Percentiles rank a stretch among this genome's conserved stretches.
Conservation (phyloP, 2,113 vertebrate species). For the Psilopsiagon aurifrons region DNA sequence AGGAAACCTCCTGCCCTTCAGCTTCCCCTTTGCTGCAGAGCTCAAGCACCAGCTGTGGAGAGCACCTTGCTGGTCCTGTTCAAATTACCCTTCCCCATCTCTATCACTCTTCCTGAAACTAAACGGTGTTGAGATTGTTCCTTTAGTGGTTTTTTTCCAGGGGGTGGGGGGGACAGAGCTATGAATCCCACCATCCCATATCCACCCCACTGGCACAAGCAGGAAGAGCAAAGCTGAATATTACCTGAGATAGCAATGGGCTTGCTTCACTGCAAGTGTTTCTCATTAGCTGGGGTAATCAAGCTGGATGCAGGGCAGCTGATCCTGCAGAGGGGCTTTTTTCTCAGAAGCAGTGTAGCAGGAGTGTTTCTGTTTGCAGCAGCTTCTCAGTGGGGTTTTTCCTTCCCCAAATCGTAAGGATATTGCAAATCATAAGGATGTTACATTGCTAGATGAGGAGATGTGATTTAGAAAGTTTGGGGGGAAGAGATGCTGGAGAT, state of each 20-base stretch:
- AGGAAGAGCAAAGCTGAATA: background rate
- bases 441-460: fast-evolving
- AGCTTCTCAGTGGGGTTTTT: background rate
- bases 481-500: background rate
- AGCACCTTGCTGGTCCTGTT: background rate
- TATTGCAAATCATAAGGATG: fast-evolving
- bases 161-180: no score
- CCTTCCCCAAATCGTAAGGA: fast-evolving
- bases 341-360: fast-evolving
- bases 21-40: background rate
- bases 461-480: fast-evolving
- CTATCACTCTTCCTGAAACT: background rate
- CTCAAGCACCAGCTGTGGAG: background rate
- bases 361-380: fast-evolving
- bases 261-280: background rate
- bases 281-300: background rate
- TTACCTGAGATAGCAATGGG: fast-evolving
- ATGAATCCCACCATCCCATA: fast-evolving
- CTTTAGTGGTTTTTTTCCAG: fast-evolving
- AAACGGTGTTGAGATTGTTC: background rate
- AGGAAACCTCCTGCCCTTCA: background rate
- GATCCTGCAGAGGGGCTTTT: background rate
- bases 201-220: background rate
- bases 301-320: background rate
- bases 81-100: background rate